Evolutionary conservation across 2,797 vertebrate species (phyloP), one percentile per base, ranked within the genome.

Genomic region (Cuniculus paca): DNA sequence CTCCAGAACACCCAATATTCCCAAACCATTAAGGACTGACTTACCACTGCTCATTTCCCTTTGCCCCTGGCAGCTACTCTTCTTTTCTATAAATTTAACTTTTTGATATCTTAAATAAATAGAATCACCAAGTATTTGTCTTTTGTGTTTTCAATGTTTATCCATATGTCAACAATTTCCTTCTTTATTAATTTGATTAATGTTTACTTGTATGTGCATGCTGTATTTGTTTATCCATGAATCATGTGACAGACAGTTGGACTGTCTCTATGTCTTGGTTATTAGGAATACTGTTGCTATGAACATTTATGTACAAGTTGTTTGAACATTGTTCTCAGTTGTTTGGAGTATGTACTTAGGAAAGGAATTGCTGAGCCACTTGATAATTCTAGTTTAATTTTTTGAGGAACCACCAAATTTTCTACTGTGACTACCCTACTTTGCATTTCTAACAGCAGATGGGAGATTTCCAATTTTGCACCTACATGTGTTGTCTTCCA

Each of bases 361-460:
- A 72, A 56, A 50, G 34, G 42, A 77, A 78, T 78, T 90, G 13
- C 56, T 72, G 22, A 26, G 48, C 26, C 75, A 74, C 34, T 75
- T 84, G 24, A 31, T 92, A 72, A 70, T 79, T 83, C n/a, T 87
- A 60, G 4, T 77, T 81, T 78, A 72, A 83, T 52, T 60, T 88
- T 88, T 74, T 80, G 77, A 89, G n/a, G 24, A 80, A 24, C 58
- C n/a, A 31, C 34, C n/a, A 65, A 63, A 45, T 87, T 87, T 87
- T 63, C 54, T 26, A 26, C 2, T 39, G 9, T 63, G 16, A 7
- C 26, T 58, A 31, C 10, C 60, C 45, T 36, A 70, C 36, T 78
- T 78, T 36, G 36, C 28, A 83, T 70, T 94, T 81, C 45, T n/a
- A 42, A 20, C 13, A 83, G 31, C 72, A 88, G 39, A 20, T 20